Conservation (phyloP, 2,113 vertebrate genomes). For the Brienomyrus longianalis region DNA sequence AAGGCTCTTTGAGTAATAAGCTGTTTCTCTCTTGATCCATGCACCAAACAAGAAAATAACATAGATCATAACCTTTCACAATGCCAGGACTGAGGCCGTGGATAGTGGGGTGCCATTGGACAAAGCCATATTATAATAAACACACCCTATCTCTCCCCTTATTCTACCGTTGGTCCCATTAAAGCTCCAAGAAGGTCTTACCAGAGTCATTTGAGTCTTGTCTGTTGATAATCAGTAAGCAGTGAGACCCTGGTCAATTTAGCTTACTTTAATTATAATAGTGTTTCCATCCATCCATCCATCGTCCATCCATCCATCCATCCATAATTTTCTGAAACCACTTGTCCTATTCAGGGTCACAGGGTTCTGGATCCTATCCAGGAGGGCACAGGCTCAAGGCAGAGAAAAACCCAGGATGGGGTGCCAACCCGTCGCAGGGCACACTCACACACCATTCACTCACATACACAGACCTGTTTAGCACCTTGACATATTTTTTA, state of each 20-base stretch:
- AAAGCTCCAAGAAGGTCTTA: not conserved
- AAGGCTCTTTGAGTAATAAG: not conserved
- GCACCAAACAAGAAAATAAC: not conserved
- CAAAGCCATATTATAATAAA: not conserved
- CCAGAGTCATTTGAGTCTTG: not conserved
- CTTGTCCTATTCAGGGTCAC: not conserved
- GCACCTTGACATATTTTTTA: not conserved
- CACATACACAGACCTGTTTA: no score
- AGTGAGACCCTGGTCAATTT: not conserved
- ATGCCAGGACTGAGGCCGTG: not conserved
- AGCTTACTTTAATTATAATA: not conserved
- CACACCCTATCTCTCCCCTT: not conserved
- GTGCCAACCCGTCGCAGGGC: no score
- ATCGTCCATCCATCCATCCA: no score
- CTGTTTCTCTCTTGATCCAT: not conserved
- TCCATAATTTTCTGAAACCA: not conserved
- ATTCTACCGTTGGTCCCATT: not conserved
- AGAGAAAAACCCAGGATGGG: no score
- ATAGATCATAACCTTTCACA: not conserved
- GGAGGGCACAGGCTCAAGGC: no score
- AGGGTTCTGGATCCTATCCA: no score
- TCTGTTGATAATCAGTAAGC: not conserved
- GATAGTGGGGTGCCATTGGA: not conserved
- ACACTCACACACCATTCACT: no score
- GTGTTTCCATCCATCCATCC: not conserved